Conservation (phyloP, 53 echinoderm and acorn worm genomes). For the Crossaster papposus region DNA sequence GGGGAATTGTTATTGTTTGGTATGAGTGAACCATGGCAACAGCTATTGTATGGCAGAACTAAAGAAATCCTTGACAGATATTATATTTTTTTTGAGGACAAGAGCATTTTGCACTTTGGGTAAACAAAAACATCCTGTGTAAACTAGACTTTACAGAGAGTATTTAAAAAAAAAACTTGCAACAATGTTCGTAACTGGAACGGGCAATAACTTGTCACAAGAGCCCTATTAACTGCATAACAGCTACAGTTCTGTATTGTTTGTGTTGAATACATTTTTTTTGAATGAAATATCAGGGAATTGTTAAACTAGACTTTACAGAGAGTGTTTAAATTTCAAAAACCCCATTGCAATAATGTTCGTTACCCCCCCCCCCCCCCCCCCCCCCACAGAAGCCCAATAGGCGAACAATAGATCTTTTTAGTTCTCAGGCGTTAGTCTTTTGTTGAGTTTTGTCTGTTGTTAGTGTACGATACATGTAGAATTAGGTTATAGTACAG, state of each 20-base stretch:
- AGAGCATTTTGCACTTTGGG: background rate
- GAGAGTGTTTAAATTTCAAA: background rate
- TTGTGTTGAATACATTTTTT: background rate
- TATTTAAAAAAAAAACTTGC: background rate
- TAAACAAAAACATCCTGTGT: background rate
- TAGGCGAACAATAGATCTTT: too few relatives aligned
- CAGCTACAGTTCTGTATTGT: background rate
- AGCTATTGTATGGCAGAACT: background rate
- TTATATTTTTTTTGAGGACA: background rate
- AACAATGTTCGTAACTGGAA: background rate
- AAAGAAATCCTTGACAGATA: conserved; percentile 6
- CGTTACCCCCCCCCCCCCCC: too few relatives aligned
- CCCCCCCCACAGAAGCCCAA: too few relatives aligned
- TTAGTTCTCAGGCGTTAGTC: too few relatives aligned
- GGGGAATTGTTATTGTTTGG: background rate
- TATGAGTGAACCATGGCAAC: background rate
- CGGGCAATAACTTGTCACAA: background rate
- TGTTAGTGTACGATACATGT: too few relatives aligned
- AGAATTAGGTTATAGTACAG: too few relatives aligned
- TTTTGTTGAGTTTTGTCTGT: too few relatives aligned
- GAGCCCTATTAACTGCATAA: background rate
- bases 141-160: background rate
- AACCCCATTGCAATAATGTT: background rate
- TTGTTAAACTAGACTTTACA: background rate
- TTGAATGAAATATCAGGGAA: background rate